Conservation (phyloP, 1,140 invertebrate species). For the Gonioctena quinquepunctata region DNA sequence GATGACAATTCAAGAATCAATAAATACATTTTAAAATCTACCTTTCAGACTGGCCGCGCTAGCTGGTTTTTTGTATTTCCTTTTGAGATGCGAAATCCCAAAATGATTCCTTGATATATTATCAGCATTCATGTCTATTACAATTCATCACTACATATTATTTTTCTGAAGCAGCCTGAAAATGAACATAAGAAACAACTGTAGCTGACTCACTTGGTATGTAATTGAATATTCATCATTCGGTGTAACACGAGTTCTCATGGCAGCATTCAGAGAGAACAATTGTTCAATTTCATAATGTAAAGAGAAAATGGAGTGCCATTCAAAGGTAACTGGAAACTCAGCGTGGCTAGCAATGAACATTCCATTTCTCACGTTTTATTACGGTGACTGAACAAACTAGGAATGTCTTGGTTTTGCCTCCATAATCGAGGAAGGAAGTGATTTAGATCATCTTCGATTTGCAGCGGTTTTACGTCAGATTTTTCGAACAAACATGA, state of each 20-base stretch:
- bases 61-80: too few relatives aligned
- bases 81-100: too few relatives aligned
- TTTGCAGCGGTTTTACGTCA: too few relatives aligned
- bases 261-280: not conserved
- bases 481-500: too few relatives aligned
- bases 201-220: not conserved
- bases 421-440: not conserved
- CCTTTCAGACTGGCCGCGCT: too few relatives aligned
- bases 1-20: too few relatives aligned
- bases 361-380: not conserved
- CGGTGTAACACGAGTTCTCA: not conserved
- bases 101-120: too few relatives aligned
- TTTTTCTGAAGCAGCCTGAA: too few relatives aligned
- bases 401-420: not conserved
- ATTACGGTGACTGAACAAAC: not conserved
- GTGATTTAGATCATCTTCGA: too few relatives aligned
- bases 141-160: too few relatives aligned
- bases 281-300: not conserved
- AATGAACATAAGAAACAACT: not conserved
- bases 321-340: not conserved
- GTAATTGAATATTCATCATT: not conserved
- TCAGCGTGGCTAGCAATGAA: not conserved
- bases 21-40: too few relatives aligned
- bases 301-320: not conserved
- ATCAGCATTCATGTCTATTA: too few relatives aligned